Percentiles rank a stretch among this genome's conserved stretches.
These are phyloP conservation scores for Cichladusa arquata DNA, from an alignment of 2,113 vertebrate species.

Conservation along the genomic window DNA sequence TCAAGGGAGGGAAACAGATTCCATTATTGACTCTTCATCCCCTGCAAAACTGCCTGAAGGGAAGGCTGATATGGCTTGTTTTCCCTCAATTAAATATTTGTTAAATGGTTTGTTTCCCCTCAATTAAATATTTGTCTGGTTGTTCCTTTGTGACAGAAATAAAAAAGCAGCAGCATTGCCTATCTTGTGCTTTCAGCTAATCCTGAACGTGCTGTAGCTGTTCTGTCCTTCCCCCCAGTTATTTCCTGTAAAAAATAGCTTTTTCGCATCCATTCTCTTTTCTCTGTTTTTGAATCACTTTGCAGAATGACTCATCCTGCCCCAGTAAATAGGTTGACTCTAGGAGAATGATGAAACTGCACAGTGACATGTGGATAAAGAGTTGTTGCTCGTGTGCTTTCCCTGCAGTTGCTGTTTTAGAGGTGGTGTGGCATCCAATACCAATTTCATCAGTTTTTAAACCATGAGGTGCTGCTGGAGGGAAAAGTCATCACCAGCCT, in stretches of 20 bases:
- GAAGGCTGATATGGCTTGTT: slow-evolving; percentile 10
- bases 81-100: slow-evolving; percentile 50
- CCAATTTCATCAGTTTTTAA: not conserved
- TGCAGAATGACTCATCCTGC: not conserved
- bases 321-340: slow-evolving; percentile 24
- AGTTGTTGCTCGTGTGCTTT: not conserved
- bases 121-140: slow-evolving; percentile 56
- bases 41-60: slow-evolving; percentile 2
- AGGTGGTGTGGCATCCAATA: not conserved
- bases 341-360: not conserved
- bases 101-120: slow-evolving; percentile 41
- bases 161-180: not conserved
- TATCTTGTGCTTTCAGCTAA: slow-evolving; percentile 23
- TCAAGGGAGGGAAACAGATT: slow-evolving; percentile 5
- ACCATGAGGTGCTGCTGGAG: not conserved
- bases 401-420: slow-evolving; percentile 26
- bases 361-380: not conserved
- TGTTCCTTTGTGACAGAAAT: slow-evolving; percentile 30
- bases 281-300: not conserved
- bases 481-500: not conserved
- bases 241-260: slow-evolving; percentile 4
- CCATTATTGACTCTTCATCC: slow-evolving; percentile 27
- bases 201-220: slow-evolving; percentile 20
- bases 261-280: not conserved
- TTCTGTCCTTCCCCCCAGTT: not conserved